Percentiles rank a stretch among this genome's conserved stretches.
Evolutionary conservation across 2,888 invertebrate species (phyloP).

Genomic region (Drosophila buzzatii): DNA sequence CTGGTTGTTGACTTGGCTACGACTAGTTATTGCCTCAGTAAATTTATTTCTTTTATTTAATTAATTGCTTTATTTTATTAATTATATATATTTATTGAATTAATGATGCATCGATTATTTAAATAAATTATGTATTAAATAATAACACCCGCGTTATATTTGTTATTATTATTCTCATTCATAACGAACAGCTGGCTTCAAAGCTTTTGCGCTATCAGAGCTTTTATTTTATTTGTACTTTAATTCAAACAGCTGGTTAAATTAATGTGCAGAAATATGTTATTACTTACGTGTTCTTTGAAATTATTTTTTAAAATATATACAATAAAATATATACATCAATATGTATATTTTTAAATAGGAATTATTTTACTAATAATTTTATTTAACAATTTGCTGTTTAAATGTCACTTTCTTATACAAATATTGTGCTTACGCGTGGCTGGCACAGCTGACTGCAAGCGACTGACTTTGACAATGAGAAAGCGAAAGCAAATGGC

Average conservation of each 20-base stretch:
- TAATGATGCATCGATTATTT: too few species aligned
- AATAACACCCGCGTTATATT: neutral
- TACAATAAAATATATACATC: too few species aligned
- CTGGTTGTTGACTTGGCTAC: neutral
- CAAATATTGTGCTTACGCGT: slow-evolving; percentile 10
- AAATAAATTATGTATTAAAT: too few species aligned
- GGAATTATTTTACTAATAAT: neutral
- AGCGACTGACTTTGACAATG: slow-evolving; percentile 9
- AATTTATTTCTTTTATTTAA: neutral
- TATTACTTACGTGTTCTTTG: slow-evolving; percentile 4
- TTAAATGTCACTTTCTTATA: neutral
- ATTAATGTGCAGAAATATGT: neutral
- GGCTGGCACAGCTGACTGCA: slow-evolving; percentile 15
- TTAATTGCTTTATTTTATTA: neutral
- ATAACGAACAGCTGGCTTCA: neutral
- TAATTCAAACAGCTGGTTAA: slow-evolving; percentile 1
- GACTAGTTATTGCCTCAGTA: neutral
- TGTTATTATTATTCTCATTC: neutral
- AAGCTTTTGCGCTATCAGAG: neutral
- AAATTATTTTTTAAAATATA: neutral
- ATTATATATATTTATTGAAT: neutral
- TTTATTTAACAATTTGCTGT: neutral
- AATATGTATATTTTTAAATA: neutral
- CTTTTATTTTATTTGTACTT: neutral
- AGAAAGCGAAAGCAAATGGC: neutral